These are phyloP conservation scores for Pontoporia blainvillei DNA, from an alignment of 2,113 vertebrate species.

Conservation along the genomic window DNA sequence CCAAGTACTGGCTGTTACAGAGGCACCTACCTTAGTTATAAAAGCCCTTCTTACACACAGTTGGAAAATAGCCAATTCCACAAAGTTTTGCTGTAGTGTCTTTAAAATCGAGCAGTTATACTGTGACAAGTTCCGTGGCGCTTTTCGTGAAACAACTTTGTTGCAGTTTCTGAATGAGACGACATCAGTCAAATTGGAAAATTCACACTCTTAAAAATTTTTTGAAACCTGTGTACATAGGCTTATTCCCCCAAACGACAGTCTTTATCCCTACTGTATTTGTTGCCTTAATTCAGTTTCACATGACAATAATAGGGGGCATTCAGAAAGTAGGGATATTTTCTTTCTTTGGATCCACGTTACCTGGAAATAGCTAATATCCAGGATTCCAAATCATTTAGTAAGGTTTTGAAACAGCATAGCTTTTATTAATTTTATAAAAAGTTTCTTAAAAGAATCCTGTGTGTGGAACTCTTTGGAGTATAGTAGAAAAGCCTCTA, in stretches of 20 bases:
- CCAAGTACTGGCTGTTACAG: neutral
- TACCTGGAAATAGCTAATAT: constrained; percentile 14
- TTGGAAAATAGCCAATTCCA: neutral
- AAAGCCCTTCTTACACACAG: neutral
- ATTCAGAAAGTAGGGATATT: neutral
- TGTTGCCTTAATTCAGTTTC: constrained; percentile 32
- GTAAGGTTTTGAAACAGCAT: neutral
- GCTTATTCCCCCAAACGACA: neutral
- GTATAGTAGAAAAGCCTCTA: neutral
- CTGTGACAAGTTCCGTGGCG: neutral
- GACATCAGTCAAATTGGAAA: neutral
- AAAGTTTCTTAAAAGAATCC: constrained; percentile 1
- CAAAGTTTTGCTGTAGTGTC: neutral
- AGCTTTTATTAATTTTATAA: constrained; percentile 7
- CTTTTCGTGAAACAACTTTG: neutral
- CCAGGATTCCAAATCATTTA: neutral
- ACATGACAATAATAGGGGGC: neutral
- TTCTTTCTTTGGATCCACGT: neutral
- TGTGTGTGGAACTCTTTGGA: neutral
- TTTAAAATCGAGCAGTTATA: neutral
- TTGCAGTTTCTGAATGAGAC: neutral
- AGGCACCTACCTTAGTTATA: neutral
- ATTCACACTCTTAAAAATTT: neutral
- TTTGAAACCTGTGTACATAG: neutral
- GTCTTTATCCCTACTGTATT: neutral